Percentiles rank a stretch among this genome's conserved stretches.
Conservation (phyloP, 1,140 invertebrate genomes). For the Ceratina japonica region DNA sequence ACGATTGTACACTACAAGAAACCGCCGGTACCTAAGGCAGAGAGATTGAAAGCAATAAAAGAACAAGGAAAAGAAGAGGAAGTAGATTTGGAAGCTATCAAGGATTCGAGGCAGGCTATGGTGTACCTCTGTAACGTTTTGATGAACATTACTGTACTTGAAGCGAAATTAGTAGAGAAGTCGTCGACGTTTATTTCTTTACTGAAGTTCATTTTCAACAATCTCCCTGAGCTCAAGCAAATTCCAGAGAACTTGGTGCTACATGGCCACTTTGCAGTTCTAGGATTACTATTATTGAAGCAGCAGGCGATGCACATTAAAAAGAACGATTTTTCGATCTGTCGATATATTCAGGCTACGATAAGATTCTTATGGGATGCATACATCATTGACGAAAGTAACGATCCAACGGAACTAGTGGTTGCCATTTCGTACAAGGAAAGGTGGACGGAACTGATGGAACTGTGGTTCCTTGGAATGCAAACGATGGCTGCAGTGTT, state of each 20-base stretch:
- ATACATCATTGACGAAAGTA: constrained; percentile 92
- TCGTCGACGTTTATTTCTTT: constrained; percentile 88
- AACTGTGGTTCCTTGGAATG: constrained; percentile 96
- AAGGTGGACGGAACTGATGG: constrained; percentile 92
- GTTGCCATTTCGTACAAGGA: constrained; percentile 92
- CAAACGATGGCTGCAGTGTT: constrained; percentile 92
- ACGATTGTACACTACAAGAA: constrained; percentile 92
- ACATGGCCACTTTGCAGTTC: constrained; percentile 90
- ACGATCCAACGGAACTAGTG: constrained; percentile 88
- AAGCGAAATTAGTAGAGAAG: constrained; percentile 89
- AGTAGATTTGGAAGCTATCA: constrained; percentile 89
- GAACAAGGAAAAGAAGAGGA: constrained; percentile 84
- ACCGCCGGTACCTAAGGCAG: constrained; percentile 88
- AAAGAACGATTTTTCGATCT: constrained; percentile 92
- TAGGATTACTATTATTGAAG: constrained; percentile 91
- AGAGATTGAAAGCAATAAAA: constrained; percentile 85
- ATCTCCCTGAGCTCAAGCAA: constrained; percentile 90
- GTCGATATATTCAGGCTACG: constrained; percentile 91
- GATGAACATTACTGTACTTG: constrained; percentile 94
- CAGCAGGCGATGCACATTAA: constrained; percentile 90
- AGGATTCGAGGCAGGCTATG: constrained; percentile 89
- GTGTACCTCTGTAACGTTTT: constrained; percentile 94
- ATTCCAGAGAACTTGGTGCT: constrained; percentile 91
- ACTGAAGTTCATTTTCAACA: constrained; percentile 92
- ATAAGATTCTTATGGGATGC: constrained; percentile 96